Conservation (phyloP, 2,888 invertebrate genomes). For the Troides oblongomaculatus region DNA sequence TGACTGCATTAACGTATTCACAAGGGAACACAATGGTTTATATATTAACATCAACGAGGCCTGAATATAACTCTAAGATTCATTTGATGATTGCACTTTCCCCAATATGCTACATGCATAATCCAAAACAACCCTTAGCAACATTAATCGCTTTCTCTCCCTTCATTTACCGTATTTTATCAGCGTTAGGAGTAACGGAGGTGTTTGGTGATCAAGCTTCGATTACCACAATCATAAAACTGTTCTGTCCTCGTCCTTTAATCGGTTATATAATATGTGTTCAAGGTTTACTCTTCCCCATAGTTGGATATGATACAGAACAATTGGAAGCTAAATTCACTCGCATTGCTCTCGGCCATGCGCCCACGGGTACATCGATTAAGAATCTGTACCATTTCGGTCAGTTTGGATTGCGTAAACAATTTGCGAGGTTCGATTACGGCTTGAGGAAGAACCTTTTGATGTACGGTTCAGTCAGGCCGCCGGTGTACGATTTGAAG, state of each 20-base stretch:
- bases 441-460: slow-evolving; percentile 41
- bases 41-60: slow-evolving; percentile 71
- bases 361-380: slow-evolving; percentile 47
- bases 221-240: slow-evolving; percentile 7
- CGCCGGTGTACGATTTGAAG: slow-evolving; percentile 48
- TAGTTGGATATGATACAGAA: slow-evolving; percentile 34
- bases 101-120: slow-evolving; percentile 42
- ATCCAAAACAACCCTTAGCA: slow-evolving; percentile 28
- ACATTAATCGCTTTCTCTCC: background rate
- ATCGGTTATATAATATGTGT: slow-evolving; percentile 30
- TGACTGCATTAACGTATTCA: slow-evolving; percentile 86
- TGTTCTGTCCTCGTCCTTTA: slow-evolving; percentile 30
- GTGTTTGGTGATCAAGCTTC: slow-evolving; percentile 14
- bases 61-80: slow-evolving; percentile 81
- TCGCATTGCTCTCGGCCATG: slow-evolving; percentile 39
- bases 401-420: slow-evolving; percentile 40
- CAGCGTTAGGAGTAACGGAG: slow-evolving; percentile 18
- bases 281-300: slow-evolving; percentile 28
- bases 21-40: slow-evolving; percentile 82
- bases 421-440: slow-evolving; percentile 46
- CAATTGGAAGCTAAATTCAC: slow-evolving; percentile 45
- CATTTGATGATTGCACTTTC: slow-evolving; percentile 65
- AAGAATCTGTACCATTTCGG: slow-evolving; percentile 47
- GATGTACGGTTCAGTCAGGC: slow-evolving; percentile 38
- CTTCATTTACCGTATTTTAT: slow-evolving; percentile 13